Conservation (phyloP, 2,113 vertebrate species). For the Plecotus auritus region DNA sequence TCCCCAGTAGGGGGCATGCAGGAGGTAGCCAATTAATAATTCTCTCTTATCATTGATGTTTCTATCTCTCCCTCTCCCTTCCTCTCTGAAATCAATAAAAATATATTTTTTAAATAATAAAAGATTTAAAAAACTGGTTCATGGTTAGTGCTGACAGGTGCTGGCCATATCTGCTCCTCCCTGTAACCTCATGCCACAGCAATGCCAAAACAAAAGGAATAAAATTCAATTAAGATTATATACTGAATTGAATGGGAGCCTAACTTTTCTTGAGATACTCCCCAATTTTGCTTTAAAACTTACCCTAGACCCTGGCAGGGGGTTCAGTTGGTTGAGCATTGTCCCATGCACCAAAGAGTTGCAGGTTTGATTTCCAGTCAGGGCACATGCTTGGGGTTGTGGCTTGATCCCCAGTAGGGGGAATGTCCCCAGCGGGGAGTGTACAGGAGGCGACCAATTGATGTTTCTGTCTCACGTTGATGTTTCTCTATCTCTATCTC, state of each 20-base stretch:
- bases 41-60: too few species aligned
- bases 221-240: background rate
- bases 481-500: background rate
- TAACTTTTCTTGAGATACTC: background rate
- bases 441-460: background rate
- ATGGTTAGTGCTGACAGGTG: fast-evolving
- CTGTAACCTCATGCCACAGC: fast-evolving
- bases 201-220: fast-evolving
- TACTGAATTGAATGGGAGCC: background rate
- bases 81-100: too few species aligned
- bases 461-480: background rate
- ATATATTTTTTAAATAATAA: too few species aligned
- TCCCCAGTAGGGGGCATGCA: too few species aligned
- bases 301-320: background rate
- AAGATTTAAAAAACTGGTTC: too few species aligned
- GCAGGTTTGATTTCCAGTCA: background rate
- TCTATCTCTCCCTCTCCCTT: too few species aligned
- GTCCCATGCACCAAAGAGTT: background rate
- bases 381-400: background rate
- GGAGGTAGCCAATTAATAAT: too few species aligned
- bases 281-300: background rate
- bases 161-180: background rate
- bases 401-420: background rate
- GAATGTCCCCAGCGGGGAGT: too few species aligned
- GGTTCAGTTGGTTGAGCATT: background rate